Percentiles rank a stretch among this genome's conserved stretches.
Conservation (phyloP, 1,140 invertebrate genomes). For the Bombyx mori region DNA sequence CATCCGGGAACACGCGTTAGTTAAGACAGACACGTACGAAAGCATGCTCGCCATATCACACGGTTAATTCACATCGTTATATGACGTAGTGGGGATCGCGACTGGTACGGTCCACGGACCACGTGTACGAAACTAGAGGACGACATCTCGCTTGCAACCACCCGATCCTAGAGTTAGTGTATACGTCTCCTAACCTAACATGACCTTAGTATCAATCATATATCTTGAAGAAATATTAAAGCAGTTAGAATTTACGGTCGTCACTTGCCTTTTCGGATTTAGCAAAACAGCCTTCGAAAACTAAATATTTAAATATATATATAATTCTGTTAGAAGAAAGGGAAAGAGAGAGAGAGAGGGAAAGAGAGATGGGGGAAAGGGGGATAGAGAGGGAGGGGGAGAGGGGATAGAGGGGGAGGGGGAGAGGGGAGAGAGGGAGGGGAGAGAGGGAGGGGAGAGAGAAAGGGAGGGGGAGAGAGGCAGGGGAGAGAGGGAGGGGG, state of each 20-base stretch:
- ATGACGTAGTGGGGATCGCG: slow-evolving; percentile 14
- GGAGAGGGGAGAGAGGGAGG: neutral
- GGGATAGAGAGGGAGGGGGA: no score
- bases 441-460: neutral
- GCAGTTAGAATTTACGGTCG: no score
- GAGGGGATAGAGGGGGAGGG: neutral
- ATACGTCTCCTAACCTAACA: no score
- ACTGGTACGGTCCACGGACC: slow-evolving; percentile 12
- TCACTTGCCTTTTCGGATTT: no score
- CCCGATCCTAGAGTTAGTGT: neutral
- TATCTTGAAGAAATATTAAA: no score
- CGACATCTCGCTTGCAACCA: slow-evolving; percentile 10
- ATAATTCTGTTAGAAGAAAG: neutral
- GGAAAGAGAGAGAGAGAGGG: no score
- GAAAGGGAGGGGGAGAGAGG: no score
- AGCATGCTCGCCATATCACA: slow-evolving; percentile 57
- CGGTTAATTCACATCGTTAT: slow-evolving; percentile 36
- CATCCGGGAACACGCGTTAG: slow-evolving; percentile 8
- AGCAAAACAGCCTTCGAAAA: neutral
- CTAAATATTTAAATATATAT: neutral
- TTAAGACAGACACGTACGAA: slow-evolving; percentile 49
- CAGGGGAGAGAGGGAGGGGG: no score
- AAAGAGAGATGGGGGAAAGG: no score
- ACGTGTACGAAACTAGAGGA: slow-evolving; percentile 6
- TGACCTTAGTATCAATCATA: no score